Evolutionary conservation across 2,888 invertebrate species (phyloP).

Genomic region (Trisateles emortualis): DNA sequence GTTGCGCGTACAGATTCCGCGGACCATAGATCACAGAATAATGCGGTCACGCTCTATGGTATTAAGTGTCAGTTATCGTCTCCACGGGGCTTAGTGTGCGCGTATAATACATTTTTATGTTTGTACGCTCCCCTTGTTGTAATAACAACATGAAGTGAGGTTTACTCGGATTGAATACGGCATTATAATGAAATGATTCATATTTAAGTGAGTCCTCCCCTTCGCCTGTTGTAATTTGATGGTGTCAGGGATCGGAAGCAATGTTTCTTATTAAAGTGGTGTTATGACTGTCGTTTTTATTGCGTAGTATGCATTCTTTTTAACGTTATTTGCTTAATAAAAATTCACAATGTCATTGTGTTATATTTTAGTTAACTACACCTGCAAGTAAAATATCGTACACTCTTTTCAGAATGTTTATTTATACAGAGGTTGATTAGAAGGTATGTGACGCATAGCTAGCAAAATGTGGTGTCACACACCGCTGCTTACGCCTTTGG

Average conservation of each 20-base stretch:
- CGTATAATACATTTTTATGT: conserved; percentile 81
- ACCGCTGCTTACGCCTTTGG: no score
- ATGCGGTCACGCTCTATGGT: conserved; percentile 86
- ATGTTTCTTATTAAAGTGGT: conserved; percentile 86
- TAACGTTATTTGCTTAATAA: conserved; percentile 35
- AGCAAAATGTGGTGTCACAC: no score
- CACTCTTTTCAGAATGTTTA: no score
- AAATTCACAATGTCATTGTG: conserved; percentile 31
- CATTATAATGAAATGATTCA: conserved; percentile 87
- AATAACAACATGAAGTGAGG: conserved; percentile 84
- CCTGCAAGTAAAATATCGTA: no score
- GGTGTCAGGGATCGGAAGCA: conserved; percentile 81
- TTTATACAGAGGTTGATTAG: no score
- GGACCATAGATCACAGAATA: conserved; percentile 85
- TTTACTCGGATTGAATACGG: conserved; percentile 86
- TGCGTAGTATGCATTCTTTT: conserved; percentile 57
- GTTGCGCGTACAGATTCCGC: conserved; percentile 64
- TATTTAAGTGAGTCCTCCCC: conserved; percentile 87
- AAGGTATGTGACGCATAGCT: no score
- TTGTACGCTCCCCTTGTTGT: conserved; percentile 79
- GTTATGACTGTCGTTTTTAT: conserved; percentile 79
- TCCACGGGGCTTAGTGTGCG: conserved; percentile 80
- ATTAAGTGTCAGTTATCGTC: conserved; percentile 86
- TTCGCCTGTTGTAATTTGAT: conserved; percentile 77
- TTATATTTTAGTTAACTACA: conserved; percentile 16